Percentiles rank a stretch among this genome's conserved stretches.
These are phyloP conservation scores for Drosophila chauvacae DNA, from an alignment of 1,140 invertebrate species.

Conservation along the genomic window DNA sequence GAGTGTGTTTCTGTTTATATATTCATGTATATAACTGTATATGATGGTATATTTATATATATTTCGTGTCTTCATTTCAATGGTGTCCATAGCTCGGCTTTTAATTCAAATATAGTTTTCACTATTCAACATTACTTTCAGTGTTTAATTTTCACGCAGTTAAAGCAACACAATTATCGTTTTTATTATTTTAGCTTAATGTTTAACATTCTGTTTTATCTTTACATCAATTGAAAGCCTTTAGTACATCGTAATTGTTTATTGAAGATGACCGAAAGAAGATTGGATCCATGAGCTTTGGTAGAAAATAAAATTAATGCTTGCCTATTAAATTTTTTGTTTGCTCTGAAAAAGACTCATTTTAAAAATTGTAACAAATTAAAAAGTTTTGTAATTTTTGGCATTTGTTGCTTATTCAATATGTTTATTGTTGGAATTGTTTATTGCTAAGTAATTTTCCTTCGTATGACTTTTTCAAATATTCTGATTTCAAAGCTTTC, in stretches of 20 bases:
- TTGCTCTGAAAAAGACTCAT: not conserved
- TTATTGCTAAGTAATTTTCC: no score
- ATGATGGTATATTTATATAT: constrained; percentile 41
- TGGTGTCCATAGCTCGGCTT: constrained; percentile 37
- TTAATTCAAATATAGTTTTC: constrained; percentile 52
- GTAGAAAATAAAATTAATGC: not conserved
- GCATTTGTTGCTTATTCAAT: not conserved
- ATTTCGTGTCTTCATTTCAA: constrained; percentile 15
- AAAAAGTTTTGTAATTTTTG: not conserved
- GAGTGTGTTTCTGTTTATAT: constrained; percentile 21
- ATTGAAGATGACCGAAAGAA: not conserved
- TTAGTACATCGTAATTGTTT: constrained; percentile 43
- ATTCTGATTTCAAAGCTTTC: constrained; percentile 3
- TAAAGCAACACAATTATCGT: constrained; percentile 63
- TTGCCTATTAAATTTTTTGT: not conserved
- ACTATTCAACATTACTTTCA: constrained; percentile 58
- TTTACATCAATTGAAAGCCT: constrained; percentile 53
- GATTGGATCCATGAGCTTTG: constrained; percentile 12
- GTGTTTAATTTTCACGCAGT: constrained; percentile 23
- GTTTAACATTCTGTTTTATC: constrained; percentile 60
- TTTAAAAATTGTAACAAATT: not conserved
- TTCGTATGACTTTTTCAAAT: not conserved
- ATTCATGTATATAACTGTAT: constrained; percentile 47
- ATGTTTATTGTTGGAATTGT: not conserved
- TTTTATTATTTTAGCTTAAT: constrained; percentile 50